Conservation (phyloP, 2,113 vertebrate species). For the Salvator merianae region DNA sequence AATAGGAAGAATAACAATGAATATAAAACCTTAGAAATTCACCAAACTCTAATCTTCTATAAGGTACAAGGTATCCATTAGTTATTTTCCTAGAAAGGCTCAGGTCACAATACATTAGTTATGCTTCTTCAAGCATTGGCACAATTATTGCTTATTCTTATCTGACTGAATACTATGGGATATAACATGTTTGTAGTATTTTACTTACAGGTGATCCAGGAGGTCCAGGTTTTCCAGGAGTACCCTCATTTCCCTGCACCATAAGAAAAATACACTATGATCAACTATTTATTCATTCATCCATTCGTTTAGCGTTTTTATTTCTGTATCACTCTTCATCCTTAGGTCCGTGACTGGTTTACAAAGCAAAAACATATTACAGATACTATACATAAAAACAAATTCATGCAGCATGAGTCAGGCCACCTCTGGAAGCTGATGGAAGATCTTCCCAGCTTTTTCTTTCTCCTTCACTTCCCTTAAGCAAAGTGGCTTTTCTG, state of each 20-base stretch:
- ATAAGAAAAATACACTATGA: slow-evolving; percentile 43
- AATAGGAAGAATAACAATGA: slow-evolving; percentile 33
- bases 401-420: too few species aligned
- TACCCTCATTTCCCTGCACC: slow-evolving; percentile 88
- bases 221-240: slow-evolving; percentile 85
- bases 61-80: background rate
- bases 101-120: background rate
- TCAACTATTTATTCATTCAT: too few species aligned
- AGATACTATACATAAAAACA: too few species aligned
- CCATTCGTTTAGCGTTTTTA: too few species aligned
- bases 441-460: too few species aligned
- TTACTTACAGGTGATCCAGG: slow-evolving; percentile 82
- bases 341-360: too few species aligned
- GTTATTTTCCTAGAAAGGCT: background rate
- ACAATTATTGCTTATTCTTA: too few species aligned
- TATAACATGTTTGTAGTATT: background rate
- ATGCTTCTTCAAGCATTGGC: background rate
- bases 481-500: too few species aligned
- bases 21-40: background rate
- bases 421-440: too few species aligned
- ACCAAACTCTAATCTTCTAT: background rate
- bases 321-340: too few species aligned
- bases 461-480: too few species aligned
- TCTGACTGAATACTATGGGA: background rate
- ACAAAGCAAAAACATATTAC: too few species aligned